Evolutionary conservation across 2,797 vertebrate genomes (phyloP), one percentile per base, ranked within the genome.

Genomic region (Ataeniobius toweri): DNA sequence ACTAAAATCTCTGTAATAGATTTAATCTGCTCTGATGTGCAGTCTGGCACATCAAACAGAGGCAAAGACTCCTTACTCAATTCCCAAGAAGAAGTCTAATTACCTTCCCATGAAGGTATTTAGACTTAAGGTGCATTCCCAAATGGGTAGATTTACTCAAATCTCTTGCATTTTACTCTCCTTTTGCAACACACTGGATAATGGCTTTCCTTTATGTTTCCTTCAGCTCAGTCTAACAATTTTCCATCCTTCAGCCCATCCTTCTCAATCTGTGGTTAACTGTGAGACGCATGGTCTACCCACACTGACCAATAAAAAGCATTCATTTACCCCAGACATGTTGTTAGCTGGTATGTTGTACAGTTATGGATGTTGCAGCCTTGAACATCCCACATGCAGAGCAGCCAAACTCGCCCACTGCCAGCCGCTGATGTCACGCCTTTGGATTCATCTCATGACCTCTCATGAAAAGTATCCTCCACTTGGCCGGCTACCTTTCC

Each of bases 31-130:
- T 83, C 84, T 13, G 50, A 88, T 87, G 90, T 79, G 75, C 86
- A 78, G 87, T 81, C 83, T 90, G 89, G 86, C 89, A 93, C 89
- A 90, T 90, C 88, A 94, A 93, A 89, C 85, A 92, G 81, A 58
- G 84, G 82, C 76, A 59, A 79, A 85, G 82, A 84, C 79, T 24
- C 78, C 50, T 36, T n/a, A 39, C 69, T 71, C 10, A 46, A 81
- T 89, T 88, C 79, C 31, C 81, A 81, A 77, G 70, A 71, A 73
- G 77, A 71, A 73, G 36, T 36, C 36, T 36, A 36, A 36, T 36
- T 36, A 36, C 36, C 36, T 36, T 36, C 36, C 36, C 85, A 50
- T 36, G 55, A 82, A 76, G 70, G 71, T 83, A 84, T 90, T 90
- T 90, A 82, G 67, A 46, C 72, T 56, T 83, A 82, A 36, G 56